Conservation (phyloP, 2,888 invertebrate genomes). For the Aphodius sticticus region DNA sequence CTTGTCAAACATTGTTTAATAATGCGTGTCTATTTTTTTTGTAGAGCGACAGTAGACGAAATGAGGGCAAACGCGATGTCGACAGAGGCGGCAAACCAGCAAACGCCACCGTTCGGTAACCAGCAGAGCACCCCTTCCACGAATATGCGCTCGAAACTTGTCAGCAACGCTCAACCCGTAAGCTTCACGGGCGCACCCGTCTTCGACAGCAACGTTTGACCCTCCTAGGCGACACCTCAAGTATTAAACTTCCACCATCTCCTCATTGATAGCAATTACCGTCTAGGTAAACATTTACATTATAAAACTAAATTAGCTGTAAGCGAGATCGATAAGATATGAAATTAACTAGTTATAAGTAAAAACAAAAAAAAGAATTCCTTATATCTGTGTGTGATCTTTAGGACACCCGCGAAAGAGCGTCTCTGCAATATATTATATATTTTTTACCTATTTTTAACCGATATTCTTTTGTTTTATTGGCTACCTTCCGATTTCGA, state of each 20-base stretch:
- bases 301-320: slow-evolving; percentile 15
- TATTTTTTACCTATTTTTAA: slow-evolving; percentile 19
- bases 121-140: slow-evolving; percentile 57
- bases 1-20: neutral
- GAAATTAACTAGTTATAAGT: slow-evolving; percentile 5
- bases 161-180: slow-evolving; percentile 83
- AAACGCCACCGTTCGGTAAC: slow-evolving; percentile 52
- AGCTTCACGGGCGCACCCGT: slow-evolving; percentile 75
- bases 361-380: neutral
- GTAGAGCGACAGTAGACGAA: slow-evolving; percentile 80
- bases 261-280: neutral
- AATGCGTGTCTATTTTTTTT: slow-evolving; percentile 43
- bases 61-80: slow-evolving; percentile 77
- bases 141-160: slow-evolving; percentile 77
- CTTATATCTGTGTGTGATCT: slow-evolving; percentile 7
- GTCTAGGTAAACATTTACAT: neutral
- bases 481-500: neutral
- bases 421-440: neutral
- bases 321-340: slow-evolving; percentile 17
- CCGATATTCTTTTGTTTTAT: neutral
- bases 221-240: slow-evolving; percentile 9
- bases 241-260: neutral
- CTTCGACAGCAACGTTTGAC: slow-evolving; percentile 73
- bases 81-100: slow-evolving; percentile 41
- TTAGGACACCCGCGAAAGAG: neutral